Percentiles rank a stretch among this genome's conserved stretches.
Evolutionary conservation across 2,797 vertebrate genomes (phyloP).

Genomic region (Manis javanica): DNA sequence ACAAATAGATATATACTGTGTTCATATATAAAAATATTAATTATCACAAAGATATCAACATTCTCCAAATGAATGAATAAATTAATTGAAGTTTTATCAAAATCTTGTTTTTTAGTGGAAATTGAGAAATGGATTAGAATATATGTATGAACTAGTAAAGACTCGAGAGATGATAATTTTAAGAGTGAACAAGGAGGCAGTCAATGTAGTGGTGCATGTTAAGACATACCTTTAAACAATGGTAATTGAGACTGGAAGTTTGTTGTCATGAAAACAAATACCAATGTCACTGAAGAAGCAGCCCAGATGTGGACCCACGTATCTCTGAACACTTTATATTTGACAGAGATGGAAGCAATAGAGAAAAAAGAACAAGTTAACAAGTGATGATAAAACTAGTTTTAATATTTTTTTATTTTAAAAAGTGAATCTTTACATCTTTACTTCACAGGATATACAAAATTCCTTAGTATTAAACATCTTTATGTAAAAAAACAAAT

Average conservation of each 20-base stretch:
- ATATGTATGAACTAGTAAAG: neutral
- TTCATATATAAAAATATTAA: neutral
- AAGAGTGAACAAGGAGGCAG: neutral
- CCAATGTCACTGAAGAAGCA: neutral
- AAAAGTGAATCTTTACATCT: neutral
- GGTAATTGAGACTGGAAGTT: neutral
- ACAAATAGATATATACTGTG: neutral
- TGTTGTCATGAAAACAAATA: neutral
- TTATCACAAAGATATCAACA: neutral
- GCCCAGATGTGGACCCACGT: neutral
- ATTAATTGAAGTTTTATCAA: neutral
- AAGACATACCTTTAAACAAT: neutral
- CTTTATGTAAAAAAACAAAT: neutral
- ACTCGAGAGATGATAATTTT: neutral
- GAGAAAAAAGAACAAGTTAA: neutral
- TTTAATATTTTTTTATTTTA: neutral
- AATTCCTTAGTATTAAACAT: neutral
- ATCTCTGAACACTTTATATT: neutral
- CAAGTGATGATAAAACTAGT: neutral
- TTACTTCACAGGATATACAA: neutral
- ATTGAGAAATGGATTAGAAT: neutral
- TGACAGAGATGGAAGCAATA: neutral
- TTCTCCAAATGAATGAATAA: neutral
- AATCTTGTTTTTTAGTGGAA: neutral
- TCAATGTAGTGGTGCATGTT: neutral